Evolutionary conservation across 2,113 vertebrate species (phyloP).

Genomic region (Alethe castanea): DNA sequence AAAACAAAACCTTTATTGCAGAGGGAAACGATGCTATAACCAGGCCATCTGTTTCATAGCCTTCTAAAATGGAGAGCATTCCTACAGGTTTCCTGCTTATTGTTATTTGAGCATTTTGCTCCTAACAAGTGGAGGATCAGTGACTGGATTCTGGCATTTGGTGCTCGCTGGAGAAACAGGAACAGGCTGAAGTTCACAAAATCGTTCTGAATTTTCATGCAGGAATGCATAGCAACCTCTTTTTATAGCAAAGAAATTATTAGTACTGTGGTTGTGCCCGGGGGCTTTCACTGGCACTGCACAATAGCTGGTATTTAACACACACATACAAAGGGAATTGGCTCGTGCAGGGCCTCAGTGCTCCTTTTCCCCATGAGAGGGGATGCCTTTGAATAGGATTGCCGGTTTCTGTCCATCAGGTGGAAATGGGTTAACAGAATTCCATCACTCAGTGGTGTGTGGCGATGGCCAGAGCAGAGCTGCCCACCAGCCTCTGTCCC

Average conservation of each 20-base stretch:
- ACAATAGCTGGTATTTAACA: not conserved
- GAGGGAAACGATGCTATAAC: not conserved
- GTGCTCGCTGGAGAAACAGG: not conserved
- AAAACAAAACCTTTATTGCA: conserved; percentile 16
- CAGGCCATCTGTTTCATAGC: conserved; percentile 28
- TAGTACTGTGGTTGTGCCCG: not conserved
- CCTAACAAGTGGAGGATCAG: not conserved
- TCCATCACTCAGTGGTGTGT: not conserved
- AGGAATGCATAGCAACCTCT: not conserved
- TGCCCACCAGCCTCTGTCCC: not conserved
- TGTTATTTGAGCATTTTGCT: not conserved
- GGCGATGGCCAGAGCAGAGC: not conserved
- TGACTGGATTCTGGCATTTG: not conserved
- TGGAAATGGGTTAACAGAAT: not conserved
- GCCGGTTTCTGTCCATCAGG: not conserved
- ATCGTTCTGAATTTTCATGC: not conserved
- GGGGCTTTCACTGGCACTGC: accelerated
- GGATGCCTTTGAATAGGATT: not conserved
- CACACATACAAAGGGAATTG: not conserved
- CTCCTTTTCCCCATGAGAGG: not conserved
- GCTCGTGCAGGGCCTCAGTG: not conserved
- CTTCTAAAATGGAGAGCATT: not conserved
- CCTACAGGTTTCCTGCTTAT: not conserved
- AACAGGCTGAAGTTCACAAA: not conserved
- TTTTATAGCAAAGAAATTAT: not conserved